phyloP scores from a whole-genome alignment of 2,888 invertebrate species.

The Microctonus hyperodae region DNA sequence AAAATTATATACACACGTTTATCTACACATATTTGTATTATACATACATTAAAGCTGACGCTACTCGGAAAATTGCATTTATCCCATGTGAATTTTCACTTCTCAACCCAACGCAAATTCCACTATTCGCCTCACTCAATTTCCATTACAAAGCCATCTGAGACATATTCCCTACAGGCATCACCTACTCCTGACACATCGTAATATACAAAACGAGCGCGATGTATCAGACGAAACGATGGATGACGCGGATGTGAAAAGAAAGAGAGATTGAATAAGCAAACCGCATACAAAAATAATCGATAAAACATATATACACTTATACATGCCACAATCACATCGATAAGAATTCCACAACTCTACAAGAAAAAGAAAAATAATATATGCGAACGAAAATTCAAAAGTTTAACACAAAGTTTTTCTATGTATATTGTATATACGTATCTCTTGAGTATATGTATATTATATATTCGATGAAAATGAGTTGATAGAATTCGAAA shows the following conservation, averaged over 20 bases:
- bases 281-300: neutral
- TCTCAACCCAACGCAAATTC: constrained; percentile 11
- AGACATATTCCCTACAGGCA: constrained; percentile 12
- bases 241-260: constrained; percentile 10
- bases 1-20: neutral
- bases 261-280: neutral
- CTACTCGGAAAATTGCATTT: constrained; percentile 30
- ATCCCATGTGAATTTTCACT: constrained; percentile 19
- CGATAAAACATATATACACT: neutral
- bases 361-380: neutral
- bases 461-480: neutral
- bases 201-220: constrained; percentile 8
- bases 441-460: neutral
- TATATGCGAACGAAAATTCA: neutral
- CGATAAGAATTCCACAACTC: no score
- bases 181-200: constrained; percentile 6
- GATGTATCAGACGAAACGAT: constrained; percentile 7
- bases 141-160: constrained; percentile 43
- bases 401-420: neutral
- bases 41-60: constrained; percentile 1
- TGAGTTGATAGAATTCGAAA: neutral
- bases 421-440: no score
- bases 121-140: constrained; percentile 42
- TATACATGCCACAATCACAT: neutral
- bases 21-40: no score